Conservation (phyloP, 2,888 invertebrate species). For the Phlogophora meticulosa region DNA sequence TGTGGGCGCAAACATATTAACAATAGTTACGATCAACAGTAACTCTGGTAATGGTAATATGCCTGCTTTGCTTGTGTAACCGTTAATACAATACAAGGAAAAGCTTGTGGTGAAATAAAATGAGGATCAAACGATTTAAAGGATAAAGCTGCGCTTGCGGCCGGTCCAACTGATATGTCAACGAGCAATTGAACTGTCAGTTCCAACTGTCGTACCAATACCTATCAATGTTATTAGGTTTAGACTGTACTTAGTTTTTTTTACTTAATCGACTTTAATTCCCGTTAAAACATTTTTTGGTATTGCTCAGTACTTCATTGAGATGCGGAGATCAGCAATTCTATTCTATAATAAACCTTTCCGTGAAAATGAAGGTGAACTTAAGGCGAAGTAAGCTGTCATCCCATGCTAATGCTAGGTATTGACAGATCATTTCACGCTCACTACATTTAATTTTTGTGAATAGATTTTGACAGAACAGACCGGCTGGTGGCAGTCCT, state of each 20-base stretch:
- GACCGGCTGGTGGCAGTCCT: not conserved
- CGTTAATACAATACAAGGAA: not conserved
- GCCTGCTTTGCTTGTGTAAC: constrained; percentile 19
- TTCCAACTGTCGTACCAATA: not conserved
- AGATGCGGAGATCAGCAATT: too few species aligned
- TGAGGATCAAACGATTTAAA: not conserved
- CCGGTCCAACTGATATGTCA: not conserved
- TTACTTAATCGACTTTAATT: not conserved
- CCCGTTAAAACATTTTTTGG: not conserved
- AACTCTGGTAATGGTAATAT: constrained; percentile 16
- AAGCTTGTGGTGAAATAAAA: not conserved
- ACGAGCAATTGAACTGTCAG: not conserved
- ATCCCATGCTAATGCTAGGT: too few species aligned
- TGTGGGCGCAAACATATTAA: constrained; percentile 22
- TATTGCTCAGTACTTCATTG: not conserved
- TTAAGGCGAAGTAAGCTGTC: too few species aligned
- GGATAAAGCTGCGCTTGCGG: not conserved
- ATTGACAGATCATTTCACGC: too few species aligned
- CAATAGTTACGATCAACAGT: constrained; percentile 30
- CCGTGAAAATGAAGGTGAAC: too few species aligned
- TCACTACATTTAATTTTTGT: too few species aligned
- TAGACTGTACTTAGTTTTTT: too few species aligned
- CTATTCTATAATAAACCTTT: too few species aligned
- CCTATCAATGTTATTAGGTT: not conserved
- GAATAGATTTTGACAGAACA: too few species aligned